Conservation (phyloP, 2,797 vertebrate species). For the Remorina albescens region DNA sequence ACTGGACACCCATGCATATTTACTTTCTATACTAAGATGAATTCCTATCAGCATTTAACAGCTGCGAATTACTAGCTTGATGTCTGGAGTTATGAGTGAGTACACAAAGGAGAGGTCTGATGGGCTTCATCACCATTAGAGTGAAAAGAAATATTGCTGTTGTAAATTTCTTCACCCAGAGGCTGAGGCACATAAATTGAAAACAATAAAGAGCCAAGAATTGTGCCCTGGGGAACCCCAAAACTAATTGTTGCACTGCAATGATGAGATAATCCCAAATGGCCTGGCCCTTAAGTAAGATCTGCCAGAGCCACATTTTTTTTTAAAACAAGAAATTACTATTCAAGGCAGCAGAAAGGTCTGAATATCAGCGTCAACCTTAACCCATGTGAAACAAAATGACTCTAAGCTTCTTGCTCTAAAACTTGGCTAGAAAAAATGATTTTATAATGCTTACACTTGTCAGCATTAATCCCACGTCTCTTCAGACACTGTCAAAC, state of each 20-base stretch:
- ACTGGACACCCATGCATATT: neutral
- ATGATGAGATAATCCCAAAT: slow-evolving; percentile 6
- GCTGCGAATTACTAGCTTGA: neutral
- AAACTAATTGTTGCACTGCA: slow-evolving; percentile 37
- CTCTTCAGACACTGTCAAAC: slow-evolving; percentile 1
- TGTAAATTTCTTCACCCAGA: slow-evolving; percentile 35
- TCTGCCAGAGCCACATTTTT: slow-evolving; percentile 24
- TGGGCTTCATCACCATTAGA: slow-evolving; percentile 16
- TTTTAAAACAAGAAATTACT: slow-evolving; percentile 31
- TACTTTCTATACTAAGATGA: neutral
- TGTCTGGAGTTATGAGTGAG: slow-evolving; percentile 1
- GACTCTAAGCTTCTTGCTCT: neutral
- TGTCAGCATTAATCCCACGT: neutral
- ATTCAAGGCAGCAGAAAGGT: slow-evolving; percentile 1
- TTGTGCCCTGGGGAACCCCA: slow-evolving; percentile 52
- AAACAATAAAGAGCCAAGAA: slow-evolving; percentile 48
- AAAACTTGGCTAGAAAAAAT: neutral
- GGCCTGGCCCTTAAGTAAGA: slow-evolving; percentile 9
- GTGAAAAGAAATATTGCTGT: slow-evolving; percentile 29
- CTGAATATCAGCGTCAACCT: neutral
- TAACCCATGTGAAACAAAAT: neutral
- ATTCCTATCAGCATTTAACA: neutral
- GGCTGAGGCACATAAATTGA: slow-evolving; percentile 19
- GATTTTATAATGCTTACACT: neutral
- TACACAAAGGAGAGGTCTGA: slow-evolving; percentile 6